Base-by-base conservation (phyloP, 1,140 invertebrate genomes). In the Rhopalosiphum padi region DNA sequence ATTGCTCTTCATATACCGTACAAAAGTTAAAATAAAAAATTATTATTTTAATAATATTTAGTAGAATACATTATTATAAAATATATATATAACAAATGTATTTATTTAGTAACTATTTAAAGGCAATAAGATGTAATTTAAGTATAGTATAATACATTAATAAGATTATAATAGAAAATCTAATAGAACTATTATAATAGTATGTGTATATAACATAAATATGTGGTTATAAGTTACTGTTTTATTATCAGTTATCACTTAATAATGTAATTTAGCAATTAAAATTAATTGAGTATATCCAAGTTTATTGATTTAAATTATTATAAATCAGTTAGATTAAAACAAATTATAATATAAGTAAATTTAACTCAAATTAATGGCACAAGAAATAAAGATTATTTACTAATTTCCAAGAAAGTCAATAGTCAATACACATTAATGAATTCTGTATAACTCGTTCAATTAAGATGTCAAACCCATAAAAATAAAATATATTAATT, bases 251-350 rank as follows among this genome's bases (percentile, higher is more conserved):
- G 1, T 77, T 77, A 77, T 77, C 60, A 77, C 5, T 77, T 77
- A 77, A 77, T n/a, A 77, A n/a, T 77, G 60, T n/a, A 77, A 77
- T 77, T 77, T 77, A n/a, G n/a, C 30, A n/a, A 77, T 77, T 77
- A 77, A 77, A 77, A 77, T 77, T 77, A 77, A 77, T 77, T n/a
- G 30, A 18, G n/a, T 23, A n/a, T 5, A 77, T 77, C 6, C 60
- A 77, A 77, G 4, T n/a, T 77, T 77, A 77, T 77, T n/a, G 30
- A 77, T 68, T 68, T 68, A 68, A 15, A 68, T 68, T 68, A 86
- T 86, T 41, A 8, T 86, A 86, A 9, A 43, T 85, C 8, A 41
- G 37, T 86, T 46, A 30, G 9, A 86, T 86, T 43, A 86, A 46
- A 46, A 18, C 23, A n/a, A 86, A 86, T 86, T 46, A 41, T 25